Evolutionary conservation across 1,140 invertebrate genomes (phyloP), one percentile per base, ranked within the genome.

Genomic region (Euschistus heros): DNA sequence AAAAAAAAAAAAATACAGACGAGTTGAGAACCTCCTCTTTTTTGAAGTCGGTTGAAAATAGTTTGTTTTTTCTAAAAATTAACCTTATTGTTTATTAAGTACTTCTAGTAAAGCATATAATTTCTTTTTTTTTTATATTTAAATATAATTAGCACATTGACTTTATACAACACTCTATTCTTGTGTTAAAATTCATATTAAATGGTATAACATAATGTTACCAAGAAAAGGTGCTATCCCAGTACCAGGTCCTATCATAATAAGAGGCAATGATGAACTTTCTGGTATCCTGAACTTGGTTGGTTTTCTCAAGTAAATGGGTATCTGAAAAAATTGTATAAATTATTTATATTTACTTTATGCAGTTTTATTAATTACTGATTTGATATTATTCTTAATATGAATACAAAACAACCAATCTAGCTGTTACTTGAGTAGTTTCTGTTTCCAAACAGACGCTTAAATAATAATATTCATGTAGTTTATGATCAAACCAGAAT

Each of bases 201-300:
- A n/a, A 30, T 63, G 42, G 24, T 22, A 15, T 46, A 24, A 22
- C n/a, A 44, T 7, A 24, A 52, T 57, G 60, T 66, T 70, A 71
- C 72, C 79, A 66, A 82, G 81, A 72, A 91, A 94, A 2, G 91
- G 91, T 10, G 91, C 84, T 24, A 92, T 75, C 15, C 90, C 92
- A 37, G 89, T 92, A 17, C 92, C 92, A 66, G 89, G 83, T 6
- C 86, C 87, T 67, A 94, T 83, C 74, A 94, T 81, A 67, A 94
- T 82, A 42, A 90, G 73, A 46, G 87, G 86, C 71, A 57, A 76
- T 70, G 66, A 73, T 68, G 74, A 70, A 77, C 80, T 80, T 67
- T 70, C 74, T 70, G 73, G 82, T 71, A 78, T 83, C 66, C 72
- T 75, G 75, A 83, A 88, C 72, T 67, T 73, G 68, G 73, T 83